Conservation (phyloP, 2,113 vertebrate species). For the Reinhardtius hippoglossoides region DNA sequence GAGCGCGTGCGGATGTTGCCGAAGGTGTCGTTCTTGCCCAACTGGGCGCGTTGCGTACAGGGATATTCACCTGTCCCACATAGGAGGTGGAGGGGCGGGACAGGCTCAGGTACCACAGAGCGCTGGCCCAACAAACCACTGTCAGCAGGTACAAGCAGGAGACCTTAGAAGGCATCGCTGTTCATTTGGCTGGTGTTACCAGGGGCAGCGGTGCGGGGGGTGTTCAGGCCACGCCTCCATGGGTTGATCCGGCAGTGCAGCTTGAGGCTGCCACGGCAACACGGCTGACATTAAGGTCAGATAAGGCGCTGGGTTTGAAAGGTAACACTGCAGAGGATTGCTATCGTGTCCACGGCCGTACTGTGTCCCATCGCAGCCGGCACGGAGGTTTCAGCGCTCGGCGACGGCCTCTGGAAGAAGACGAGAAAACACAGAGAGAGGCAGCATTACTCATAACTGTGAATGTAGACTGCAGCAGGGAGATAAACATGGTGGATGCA, state of each 20-base stretch:
- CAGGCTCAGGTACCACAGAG: conserved; percentile 96
- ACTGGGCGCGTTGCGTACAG: conserved; percentile 81
- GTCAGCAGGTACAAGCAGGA: conserved; percentile 96
- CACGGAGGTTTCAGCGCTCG: background rate
- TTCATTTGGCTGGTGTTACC: conserved; percentile 71
- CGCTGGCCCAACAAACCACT: conserved; percentile 98
- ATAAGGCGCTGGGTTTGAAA: conserved; percentile 31
- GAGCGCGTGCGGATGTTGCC: conserved; percentile 95
- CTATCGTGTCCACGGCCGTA: conserved; percentile 29
- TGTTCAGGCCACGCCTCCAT: conserved; percentile 67
- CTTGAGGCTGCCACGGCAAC: conserved; percentile 82
- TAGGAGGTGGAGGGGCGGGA: conserved; percentile 93
- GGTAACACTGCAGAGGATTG: conserved; percentile 18
- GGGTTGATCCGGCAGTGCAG: conserved; percentile 73
- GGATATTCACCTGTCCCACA: conserved; percentile 87
- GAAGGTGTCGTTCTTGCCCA: conserved; percentile 88
- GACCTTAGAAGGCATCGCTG: conserved; percentile 96
- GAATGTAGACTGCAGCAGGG: conserved; percentile 1
- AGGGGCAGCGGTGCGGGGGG: conserved; percentile 51
- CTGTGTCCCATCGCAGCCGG: conserved; percentile 46
- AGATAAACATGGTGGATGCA: conserved; percentile 14
- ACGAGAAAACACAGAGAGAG: conserved; percentile 33
- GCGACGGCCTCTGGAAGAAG: conserved; percentile 45
- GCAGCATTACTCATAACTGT: conserved; percentile 12
- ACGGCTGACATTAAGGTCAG: conserved; percentile 69